Evolutionary conservation across 2,888 invertebrate genomes (phyloP), one percentile per base, ranked within the genome.

Genomic region (Aelia acuminata): DNA sequence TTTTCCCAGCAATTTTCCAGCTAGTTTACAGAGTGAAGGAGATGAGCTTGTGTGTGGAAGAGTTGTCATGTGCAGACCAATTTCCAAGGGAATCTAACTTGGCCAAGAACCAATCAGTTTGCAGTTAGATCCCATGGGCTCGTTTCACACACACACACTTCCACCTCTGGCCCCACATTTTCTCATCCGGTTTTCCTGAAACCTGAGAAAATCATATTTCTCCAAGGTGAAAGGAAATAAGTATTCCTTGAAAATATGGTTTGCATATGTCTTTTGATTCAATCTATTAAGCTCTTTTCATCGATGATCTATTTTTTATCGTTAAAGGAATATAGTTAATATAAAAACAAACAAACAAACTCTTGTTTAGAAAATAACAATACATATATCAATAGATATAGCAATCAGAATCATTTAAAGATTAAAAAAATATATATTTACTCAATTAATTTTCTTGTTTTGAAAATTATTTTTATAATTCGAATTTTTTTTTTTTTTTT

Each of bases 121-220:
- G 39, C 43, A 80, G 80, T 43, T n/a, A 80, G 43, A 8, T n/a
- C 80, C 80, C 70, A 70, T 87, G 70, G 75, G 87, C 90, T 90
- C 90, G 88, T 90, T 90, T 88, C 85, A 89, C 90, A 89, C 84
- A 89, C 88, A 87, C 84, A 84, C 75, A 89, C 89, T 88, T 89
- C 88, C 84, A 90, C 84, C 87, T 89, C 88, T 88, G 89, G 89
- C 88, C 89, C n/a, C n/a, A n/a, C 90, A 70, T 89, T 88, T 70
- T 89, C 90, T 63, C 85, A 53, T 49, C 53, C 15, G 0, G n/a
- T 63, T 31, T 18, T 5, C 11, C 43, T n/a, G n/a, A n/a, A n/a
- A n/a, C n/a, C n/a, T n/a, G 13, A 13, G 80, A 80, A 80, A 43
- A 80, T 80, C 80, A 80, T 80, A 80, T 43, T 43, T 43, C 39